phyloP scores from a whole-genome alignment of 2,888 invertebrate genomes.

The Leptinotarsa juncta region DNA sequence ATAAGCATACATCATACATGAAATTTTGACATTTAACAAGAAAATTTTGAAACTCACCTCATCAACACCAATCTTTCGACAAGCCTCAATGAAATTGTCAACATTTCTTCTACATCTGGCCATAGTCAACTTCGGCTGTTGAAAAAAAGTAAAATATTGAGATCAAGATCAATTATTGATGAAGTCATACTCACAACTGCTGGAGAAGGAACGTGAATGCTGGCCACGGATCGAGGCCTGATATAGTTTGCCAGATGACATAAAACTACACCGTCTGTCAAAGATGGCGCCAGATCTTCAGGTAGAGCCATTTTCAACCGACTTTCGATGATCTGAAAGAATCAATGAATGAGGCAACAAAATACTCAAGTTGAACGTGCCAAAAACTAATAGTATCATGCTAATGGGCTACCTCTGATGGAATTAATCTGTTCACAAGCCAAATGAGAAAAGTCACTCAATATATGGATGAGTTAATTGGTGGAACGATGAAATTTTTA shows the following conservation, averaged over 20 bases:
- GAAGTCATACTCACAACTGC: conserved; percentile 78
- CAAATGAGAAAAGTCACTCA: too few species aligned
- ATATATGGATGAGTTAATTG: too few species aligned
- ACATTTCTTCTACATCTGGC: conserved; percentile 94
- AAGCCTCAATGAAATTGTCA: conserved; percentile 95
- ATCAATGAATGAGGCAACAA: background rate
- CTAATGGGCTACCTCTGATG: too few species aligned
- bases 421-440: too few species aligned
- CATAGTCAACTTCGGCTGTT: conserved; percentile 94
- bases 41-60: conserved; percentile 76
- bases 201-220: conserved; percentile 94
- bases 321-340: conserved; percentile 87
- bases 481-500: conserved; percentile 29
- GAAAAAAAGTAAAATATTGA: conserved; percentile 51
- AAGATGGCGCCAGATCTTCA: conserved; percentile 83
- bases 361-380: background rate
- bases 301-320: conserved; percentile 91
- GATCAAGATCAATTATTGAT: conserved; percentile 14
- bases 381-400: too few species aligned
- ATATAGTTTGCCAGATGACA: conserved; percentile 96
- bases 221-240: conserved; percentile 89
- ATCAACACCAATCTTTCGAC: conserved; percentile 92
- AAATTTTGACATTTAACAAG: too few species aligned
- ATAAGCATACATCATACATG: too few species aligned
- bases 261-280: conserved; percentile 92